Evolutionary conservation across 1,140 invertebrate species (phyloP), one percentile per base, ranked within the genome.

Genomic region (Condylostylus longicornis): DNA sequence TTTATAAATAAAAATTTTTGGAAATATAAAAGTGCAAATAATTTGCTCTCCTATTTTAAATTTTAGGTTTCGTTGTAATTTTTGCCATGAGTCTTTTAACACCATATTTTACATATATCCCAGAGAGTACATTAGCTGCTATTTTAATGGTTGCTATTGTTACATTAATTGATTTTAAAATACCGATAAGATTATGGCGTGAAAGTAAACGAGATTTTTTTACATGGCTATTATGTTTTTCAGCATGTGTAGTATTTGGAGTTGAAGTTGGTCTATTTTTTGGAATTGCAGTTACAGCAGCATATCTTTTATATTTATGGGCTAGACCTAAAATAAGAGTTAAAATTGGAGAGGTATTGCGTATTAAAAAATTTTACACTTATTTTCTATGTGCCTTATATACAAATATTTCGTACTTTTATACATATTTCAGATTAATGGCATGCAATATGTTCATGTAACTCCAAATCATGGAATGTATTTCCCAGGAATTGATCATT

Each of bases 241-340:
- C 78, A 12, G 69, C 78, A 14, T 85, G 82, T 42, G 64, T 94
- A 17, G 59, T 73, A 13, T 71, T 79, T 39, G 82, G 83, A 4
- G 78, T 94, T 8, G 85, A 95, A 65, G 79, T 81, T 49, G 90
- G 89, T 25, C 85, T 96, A 51, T 63, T 93, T 17, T 70, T 82
- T 31, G 91, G 90, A 25, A 82, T 88, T 35, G 71, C 72, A n/a
- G 71, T 86, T 31, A 85, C 84, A 46, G 66, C 91, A 8, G 61
- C 84, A 19, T 77, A 87, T 49, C 58, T 95, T 17, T 64, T 95
- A 1, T 84, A 83, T 58, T 73, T 79, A 2, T 77, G 82, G 43
- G 81, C 86, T 3, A 68, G 84, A 45, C 88, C 89, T 4, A 70
- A 69, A 33, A 64, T 83, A 21, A 58, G 70, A 19, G 67, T 78